A percentile compares a stretch with the other conserved stretches of the same genome.
Evolutionary conservation across 2,797 vertebrate species (phyloP).

Genomic region (Chaetophractus vellerosus): DNA sequence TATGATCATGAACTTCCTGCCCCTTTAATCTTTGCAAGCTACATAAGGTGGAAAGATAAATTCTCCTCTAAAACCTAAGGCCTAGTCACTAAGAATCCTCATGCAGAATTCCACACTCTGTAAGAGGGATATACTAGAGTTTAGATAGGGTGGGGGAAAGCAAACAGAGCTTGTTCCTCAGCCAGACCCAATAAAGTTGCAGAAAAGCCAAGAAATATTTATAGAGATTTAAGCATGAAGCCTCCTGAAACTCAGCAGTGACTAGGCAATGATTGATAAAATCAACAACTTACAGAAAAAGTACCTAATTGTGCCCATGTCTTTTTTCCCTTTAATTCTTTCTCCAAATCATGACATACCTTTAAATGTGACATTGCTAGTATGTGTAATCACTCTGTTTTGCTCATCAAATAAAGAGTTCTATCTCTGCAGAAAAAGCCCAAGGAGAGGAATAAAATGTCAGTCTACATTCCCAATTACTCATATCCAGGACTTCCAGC

Average conservation of each 20-base stretch:
- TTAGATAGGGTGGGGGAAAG: too few species aligned
- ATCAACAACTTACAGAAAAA: background rate
- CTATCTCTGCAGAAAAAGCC: background rate
- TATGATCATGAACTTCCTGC: constrained; percentile 24
- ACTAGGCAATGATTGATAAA: background rate
- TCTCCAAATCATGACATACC: background rate
- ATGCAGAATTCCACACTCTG: background rate
- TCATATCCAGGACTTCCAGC: background rate
- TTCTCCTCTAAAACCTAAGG: background rate
- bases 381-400: constrained; percentile 30
- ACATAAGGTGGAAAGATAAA: constrained; percentile 39
- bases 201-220: constrained; percentile 31
- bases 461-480: background rate
- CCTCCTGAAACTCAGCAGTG: background rate
- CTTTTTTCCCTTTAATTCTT: background rate
- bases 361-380: background rate
- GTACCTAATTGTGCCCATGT: background rate
- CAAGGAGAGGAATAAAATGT: background rate
- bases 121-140: background rate
- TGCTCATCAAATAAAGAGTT: constrained; percentile 41
- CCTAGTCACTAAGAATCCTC: constrained; percentile 9
- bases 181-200: background rate
- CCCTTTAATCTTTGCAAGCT: constrained; percentile 67
- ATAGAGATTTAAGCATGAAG: background rate
- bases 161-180: background rate